Evolutionary conservation across 2,797 vertebrate species (phyloP).

Genomic region (Lacerta agilis): DNA sequence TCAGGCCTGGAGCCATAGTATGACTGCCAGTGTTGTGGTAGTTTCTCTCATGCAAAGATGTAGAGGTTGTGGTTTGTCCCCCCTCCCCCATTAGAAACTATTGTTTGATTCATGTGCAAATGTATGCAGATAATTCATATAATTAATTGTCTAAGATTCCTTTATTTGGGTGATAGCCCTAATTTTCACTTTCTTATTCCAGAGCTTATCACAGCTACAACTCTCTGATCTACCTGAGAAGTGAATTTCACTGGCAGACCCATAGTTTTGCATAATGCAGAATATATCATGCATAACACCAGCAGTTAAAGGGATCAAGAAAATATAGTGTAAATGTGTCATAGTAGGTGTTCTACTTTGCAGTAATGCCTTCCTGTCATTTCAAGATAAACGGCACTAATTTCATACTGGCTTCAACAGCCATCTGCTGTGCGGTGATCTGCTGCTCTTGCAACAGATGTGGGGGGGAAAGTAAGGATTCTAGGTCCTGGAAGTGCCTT

Average conservation of each 20-base stretch:
- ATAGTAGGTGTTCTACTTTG: slow-evolving; percentile 27
- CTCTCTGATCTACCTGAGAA: neutral
- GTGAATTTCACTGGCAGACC: neutral
- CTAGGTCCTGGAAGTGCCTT: neutral
- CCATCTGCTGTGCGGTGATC: slow-evolving; percentile 21
- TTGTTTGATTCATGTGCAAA: neutral
- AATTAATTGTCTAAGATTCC: neutral
- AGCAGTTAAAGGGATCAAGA: slow-evolving; percentile 39
- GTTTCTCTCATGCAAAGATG: neutral
- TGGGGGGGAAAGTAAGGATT: slow-evolving; percentile 31
- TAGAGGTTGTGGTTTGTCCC: neutral
- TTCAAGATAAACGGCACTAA: slow-evolving; percentile 62
- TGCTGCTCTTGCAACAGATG: slow-evolving; percentile 41
- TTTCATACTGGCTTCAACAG: slow-evolving; percentile 34
- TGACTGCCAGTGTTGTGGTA: neutral
- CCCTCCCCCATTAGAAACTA: neutral
- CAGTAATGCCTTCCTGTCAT: slow-evolving; percentile 40
- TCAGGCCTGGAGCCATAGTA: neutral
- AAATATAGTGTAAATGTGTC: neutral
- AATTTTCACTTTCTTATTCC: neutral
- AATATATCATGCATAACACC: neutral
- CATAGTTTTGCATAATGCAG: slow-evolving; percentile 5
- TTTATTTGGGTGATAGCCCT: neutral
- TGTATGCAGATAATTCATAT: neutral
- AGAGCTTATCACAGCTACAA: neutral